Evolutionary conservation across 2,113 vertebrate species (phyloP), one percentile per base, ranked within the genome.

Genomic region (Ophthalmolycus amberensis): DNA sequence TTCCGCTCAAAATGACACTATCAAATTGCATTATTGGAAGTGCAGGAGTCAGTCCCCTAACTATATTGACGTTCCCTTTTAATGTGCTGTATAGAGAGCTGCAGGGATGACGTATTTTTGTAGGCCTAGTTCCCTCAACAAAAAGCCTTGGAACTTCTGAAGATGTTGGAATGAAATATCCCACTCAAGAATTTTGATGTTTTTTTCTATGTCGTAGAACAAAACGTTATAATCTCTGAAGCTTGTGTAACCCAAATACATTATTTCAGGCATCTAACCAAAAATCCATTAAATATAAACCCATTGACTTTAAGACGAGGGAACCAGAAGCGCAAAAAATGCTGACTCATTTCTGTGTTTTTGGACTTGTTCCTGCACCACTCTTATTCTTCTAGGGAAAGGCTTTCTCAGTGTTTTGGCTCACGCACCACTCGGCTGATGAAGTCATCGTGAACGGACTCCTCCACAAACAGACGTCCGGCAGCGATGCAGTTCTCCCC

Each of bases 401-500:
- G 44, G 10, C 1, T 25, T 11, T 10, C n/a, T 62, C 20, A 16
- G 20, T 9, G 34, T 63, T 62, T 52, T 8, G 16, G 38, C 34
- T 38, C 37, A 82, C 92, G 76, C 82, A 97, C 97, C 96, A 97
- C 96, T 89, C 91, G 93, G 84, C 85, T 77, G 66, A 97, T 94
- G 79, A 91, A 97, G 82, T 94, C 91, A 29, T 97, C 95, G 0
- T 97, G 97, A 70, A 97, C 95, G 0, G 95, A 95, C 65, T 96
- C 95, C 85, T 97, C 97, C 34, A 97, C 85, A 6, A 97, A 97
- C 48, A 97, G 94, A 56, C 97, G 93, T 0, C 97, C 97, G 0
- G 96, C 96, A 0, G 97, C 97, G 0, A 97, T 97, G 93, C 97
- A 97, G 90, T 97, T 97, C 90, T 97, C 97, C 0, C 97, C 97